phyloP scores from a whole-genome alignment of 2,888 invertebrate species.

The Glomeris marginata region DNA sequence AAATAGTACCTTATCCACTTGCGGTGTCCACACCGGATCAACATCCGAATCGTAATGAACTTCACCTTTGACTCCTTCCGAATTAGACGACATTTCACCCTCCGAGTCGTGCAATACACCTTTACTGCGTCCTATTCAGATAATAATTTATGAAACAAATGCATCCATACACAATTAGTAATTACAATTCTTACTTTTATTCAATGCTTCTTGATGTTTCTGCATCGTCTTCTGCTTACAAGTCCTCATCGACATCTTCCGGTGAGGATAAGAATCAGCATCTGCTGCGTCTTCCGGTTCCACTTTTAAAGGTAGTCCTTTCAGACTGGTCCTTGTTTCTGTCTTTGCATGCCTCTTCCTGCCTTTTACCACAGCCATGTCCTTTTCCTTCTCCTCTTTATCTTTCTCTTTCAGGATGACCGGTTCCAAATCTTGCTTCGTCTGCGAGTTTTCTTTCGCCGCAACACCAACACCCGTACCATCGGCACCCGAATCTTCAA shows the following conservation, averaged over 20 bases:
- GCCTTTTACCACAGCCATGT: too few species aligned
- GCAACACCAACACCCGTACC: background rate
- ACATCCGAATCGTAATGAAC: slow-evolving; percentile 41
- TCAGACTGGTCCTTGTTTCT: too few species aligned
- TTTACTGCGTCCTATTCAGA: background rate
- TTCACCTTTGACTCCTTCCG: slow-evolving; percentile 4
- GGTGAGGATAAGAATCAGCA: too few species aligned
- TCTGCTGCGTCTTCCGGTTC: background rate
- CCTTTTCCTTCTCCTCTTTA: too few species aligned
- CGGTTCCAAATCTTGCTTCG: too few species aligned
- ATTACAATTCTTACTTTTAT: slow-evolving; percentile 11
- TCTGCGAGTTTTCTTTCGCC: background rate
- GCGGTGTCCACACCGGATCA: slow-evolving; percentile 60
- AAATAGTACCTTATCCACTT: too few species aligned
- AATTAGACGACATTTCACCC: background rate
- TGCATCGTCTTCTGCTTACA: slow-evolving; percentile 9
- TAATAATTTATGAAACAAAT: background rate
- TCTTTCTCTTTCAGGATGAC: too few species aligned
- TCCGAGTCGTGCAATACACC: background rate
- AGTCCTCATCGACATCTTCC: slow-evolving; percentile 8
- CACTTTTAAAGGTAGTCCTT: too few species aligned
- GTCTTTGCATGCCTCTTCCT: too few species aligned
- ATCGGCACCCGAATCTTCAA: slow-evolving; percentile 5
- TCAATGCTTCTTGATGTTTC: slow-evolving; percentile 8
- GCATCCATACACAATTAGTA: too few species aligned